These are phyloP conservation scores for Montipora sp. DNA, from an alignment of 64 coral and sea anemone species.

Conservation along the genomic window DNA sequence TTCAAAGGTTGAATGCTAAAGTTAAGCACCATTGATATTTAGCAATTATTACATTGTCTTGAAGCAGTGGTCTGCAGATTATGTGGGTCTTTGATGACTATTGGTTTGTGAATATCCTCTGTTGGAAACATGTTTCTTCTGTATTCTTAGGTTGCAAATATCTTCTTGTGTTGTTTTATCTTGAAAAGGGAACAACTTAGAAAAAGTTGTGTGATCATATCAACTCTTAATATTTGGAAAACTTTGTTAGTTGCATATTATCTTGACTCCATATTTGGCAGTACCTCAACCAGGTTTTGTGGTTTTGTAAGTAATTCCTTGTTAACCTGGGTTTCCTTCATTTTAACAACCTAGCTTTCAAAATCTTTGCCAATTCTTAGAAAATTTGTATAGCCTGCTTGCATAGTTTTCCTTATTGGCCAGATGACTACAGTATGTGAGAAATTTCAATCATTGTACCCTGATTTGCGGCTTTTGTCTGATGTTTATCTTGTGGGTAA, in stretches of 20 bases:
- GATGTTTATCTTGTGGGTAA: background rate
- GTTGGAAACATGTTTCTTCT: no score
- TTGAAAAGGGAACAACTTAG: background rate
- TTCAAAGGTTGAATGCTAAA: slow-evolving; percentile 36
- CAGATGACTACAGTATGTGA: background rate
- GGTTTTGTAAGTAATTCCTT: background rate
- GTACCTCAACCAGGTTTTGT: background rate
- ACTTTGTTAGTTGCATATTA: background rate
- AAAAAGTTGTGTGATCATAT: no score
- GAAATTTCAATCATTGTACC: background rate
- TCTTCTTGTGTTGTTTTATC: background rate
- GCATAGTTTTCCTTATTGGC: background rate
- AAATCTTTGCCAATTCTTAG: background rate
- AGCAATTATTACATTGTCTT: background rate
- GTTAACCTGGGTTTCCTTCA: background rate
- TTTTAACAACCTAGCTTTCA: background rate
- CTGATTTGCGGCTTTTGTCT: slow-evolving; percentile 2
- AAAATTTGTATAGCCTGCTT: background rate
- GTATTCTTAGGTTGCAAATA: background rate
- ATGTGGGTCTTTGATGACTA: background rate
- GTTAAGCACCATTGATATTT: slow-evolving; percentile 15
- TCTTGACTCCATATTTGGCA: background rate
- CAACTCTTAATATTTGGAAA: background rate
- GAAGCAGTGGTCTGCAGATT: background rate
- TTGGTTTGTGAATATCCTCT: background rate